Percentiles rank a stretch among this genome's conserved stretches.
phyloP scores from a whole-genome alignment of 2,797 vertebrate species.

The Zalophus californianus region DNA sequence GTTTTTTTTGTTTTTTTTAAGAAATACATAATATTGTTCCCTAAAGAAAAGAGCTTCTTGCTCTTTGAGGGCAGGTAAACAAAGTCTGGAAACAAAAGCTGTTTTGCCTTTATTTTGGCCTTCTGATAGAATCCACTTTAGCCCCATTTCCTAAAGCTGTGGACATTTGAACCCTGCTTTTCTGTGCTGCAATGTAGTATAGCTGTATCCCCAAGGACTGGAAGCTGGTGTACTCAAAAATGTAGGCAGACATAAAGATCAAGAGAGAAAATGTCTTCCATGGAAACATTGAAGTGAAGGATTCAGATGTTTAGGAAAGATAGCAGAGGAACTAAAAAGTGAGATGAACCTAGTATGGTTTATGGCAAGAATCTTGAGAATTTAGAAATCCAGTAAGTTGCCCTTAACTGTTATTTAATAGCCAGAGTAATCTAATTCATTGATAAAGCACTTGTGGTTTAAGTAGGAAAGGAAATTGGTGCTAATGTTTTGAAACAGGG shows the following conservation, averaged over 20 bases:
- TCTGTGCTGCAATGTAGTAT: background rate
- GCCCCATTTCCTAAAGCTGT: background rate
- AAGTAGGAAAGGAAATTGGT: conserved; percentile 43
- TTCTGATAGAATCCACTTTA: conserved; percentile 2
- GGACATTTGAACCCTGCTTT: background rate
- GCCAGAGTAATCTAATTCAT: background rate
- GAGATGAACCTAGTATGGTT: background rate
- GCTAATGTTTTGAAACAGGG: conserved; percentile 17
- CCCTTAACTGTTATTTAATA: conserved; percentile 20
- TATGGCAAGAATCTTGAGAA: background rate
- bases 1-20: background rate
- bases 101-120: background rate
- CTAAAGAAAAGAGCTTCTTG: conserved; percentile 14
- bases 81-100: background rate
- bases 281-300: background rate
- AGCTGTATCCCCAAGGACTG: background rate
- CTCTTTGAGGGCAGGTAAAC: background rate
- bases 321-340: background rate
- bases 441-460: conserved; percentile 12
- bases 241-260: background rate
- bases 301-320: background rate
- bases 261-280: background rate
- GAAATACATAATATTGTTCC: background rate
- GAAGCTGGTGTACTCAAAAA: conserved; percentile 12
- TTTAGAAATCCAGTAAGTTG: background rate